Conservation (phyloP, 2,797 vertebrate genomes). For the Phyllotis vaccarum region DNA sequence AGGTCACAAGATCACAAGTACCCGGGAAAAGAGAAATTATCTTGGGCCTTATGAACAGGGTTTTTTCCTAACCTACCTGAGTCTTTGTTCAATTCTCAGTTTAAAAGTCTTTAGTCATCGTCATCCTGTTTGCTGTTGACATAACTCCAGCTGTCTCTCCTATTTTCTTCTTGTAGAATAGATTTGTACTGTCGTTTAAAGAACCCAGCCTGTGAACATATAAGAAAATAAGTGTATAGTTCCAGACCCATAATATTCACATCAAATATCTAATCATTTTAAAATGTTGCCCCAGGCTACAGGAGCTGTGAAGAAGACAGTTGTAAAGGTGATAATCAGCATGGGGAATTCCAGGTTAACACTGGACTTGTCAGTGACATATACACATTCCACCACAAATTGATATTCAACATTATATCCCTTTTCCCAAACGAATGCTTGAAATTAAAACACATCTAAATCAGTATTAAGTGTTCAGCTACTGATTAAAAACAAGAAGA, state of each 20-base stretch:
- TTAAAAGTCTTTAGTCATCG: slow-evolving; percentile 83
- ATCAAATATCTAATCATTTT: slow-evolving; percentile 13
- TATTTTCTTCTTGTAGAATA: slow-evolving; percentile 85
- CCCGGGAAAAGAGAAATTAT: background rate
- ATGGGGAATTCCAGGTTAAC: background rate
- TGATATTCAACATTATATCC: background rate
- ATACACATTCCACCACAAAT: background rate
- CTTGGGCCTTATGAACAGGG: slow-evolving; percentile 67
- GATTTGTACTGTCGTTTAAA: slow-evolving; percentile 93
- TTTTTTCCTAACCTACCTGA: slow-evolving; percentile 72
- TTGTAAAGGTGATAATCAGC: background rate
- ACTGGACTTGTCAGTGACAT: background rate
- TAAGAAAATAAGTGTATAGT: slow-evolving; percentile 43
- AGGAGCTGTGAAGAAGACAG: background rate
- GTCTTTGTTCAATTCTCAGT: slow-evolving; percentile 70
- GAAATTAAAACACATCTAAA: slow-evolving; percentile 15
- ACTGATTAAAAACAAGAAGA: background rate
- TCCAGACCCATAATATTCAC: background rate
- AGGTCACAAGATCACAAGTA: slow-evolving; percentile 7
- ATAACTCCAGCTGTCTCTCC: slow-evolving; percentile 95
- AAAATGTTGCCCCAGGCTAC: background rate
- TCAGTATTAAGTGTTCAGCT: background rate
- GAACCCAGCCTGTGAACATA: slow-evolving; percentile 94
- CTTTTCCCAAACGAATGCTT: background rate
- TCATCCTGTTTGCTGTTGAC: slow-evolving; percentile 89